phyloP scores from a whole-genome alignment of 2,888 invertebrate species.

The Lasioglossum lativentre region DNA sequence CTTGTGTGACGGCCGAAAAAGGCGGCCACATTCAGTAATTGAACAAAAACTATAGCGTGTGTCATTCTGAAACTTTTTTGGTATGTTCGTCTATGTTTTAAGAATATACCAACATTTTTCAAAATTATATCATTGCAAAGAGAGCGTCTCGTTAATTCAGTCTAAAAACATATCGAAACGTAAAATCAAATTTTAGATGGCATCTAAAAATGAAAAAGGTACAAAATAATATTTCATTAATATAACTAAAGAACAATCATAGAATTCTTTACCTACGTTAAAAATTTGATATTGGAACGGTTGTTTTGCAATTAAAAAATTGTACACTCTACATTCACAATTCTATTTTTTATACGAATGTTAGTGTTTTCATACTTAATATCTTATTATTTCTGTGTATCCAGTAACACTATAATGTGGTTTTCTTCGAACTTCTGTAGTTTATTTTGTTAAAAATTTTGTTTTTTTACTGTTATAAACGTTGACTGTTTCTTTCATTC shows the following conservation, averaged over 20 bases:
- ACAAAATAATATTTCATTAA: not conserved
- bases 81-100: too few relatives aligned
- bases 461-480: not conserved
- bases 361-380: not conserved
- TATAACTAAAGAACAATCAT: not conserved
- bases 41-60: not conserved
- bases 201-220: not conserved
- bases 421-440: not conserved
- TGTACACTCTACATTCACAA: not conserved
- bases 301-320: not conserved
- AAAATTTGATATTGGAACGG: not conserved
- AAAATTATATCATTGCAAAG: not conserved
- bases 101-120: not conserved
- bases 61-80: not conserved
- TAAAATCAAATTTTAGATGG: not conserved
- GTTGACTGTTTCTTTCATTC: not conserved
- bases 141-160: not conserved
- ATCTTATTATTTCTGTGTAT: not conserved
- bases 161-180: not conserved
- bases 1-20: not conserved
- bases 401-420: not conserved
- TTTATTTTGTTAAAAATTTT: too few relatives aligned
- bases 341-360: not conserved
- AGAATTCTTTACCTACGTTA: not conserved
- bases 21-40: not conserved